Evolutionary conservation across 92 coral and sea anemone genomes (phyloP).

Genomic region (Zoanthus solanderi): DNA sequence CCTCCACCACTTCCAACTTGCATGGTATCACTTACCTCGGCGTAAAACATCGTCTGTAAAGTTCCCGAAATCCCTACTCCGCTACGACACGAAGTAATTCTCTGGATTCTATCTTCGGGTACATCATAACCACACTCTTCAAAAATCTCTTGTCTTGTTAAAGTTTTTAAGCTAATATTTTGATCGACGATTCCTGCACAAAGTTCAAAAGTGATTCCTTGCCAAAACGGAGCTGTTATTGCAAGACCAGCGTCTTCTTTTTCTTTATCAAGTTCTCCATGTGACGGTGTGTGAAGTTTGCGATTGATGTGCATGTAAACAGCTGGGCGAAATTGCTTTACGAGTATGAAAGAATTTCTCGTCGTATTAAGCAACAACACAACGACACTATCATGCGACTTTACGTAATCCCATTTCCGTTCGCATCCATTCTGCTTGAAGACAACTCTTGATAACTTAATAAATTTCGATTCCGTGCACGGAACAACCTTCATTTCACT

Average conservation of each 20-base stretch:
- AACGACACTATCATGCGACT: slow-evolving; percentile 80
- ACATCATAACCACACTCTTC: slow-evolving; percentile 99
- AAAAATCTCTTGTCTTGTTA: slow-evolving; percentile 90
- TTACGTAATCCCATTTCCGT: slow-evolving; percentile 84
- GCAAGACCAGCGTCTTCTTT: slow-evolving; percentile 73
- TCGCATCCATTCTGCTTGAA: slow-evolving; percentile 84
- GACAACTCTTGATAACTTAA: slow-evolving; percentile 86
- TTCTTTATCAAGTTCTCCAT: slow-evolving; percentile 43
- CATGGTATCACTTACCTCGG: slow-evolving; percentile 93
- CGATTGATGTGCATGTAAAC: slow-evolving; percentile 93
- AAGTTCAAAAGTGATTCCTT: slow-evolving; percentile 93
- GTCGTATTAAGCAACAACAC: slow-evolving; percentile 87
- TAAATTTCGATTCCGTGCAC: slow-evolving; percentile 82
- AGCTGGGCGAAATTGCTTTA: slow-evolving; percentile 90
- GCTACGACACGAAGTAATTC: slow-evolving; percentile 70
- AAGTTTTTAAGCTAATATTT: slow-evolving; percentile 68
- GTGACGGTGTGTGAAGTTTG: slow-evolving; percentile 54
- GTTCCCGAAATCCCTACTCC: slow-evolving; percentile 92
- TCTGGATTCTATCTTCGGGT: slow-evolving; percentile 82
- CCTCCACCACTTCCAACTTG: slow-evolving; percentile 90
- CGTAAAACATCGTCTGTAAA: slow-evolving; percentile 80
- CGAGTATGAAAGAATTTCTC: slow-evolving; percentile 87
- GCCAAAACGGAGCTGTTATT: slow-evolving; percentile 72
- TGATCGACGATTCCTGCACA: slow-evolving; percentile 98
- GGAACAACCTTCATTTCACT: slow-evolving; percentile 88